A percentile compares a stretch with the other conserved stretches of the same genome.
These are phyloP conservation scores for Dascyllus trimaculatus DNA, from an alignment of 2,113 vertebrate genomes.

Conservation along the genomic window DNA sequence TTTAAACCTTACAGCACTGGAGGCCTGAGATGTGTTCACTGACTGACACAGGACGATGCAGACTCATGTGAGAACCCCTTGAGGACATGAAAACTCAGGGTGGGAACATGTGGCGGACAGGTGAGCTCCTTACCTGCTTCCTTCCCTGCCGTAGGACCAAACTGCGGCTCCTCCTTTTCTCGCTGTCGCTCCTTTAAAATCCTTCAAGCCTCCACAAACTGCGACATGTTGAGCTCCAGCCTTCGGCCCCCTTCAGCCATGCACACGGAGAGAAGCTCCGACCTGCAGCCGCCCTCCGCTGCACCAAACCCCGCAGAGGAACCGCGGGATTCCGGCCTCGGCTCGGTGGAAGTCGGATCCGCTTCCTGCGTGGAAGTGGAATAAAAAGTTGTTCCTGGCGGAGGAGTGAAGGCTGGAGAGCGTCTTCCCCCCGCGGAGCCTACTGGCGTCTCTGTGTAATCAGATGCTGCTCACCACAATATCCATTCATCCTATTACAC, in stretches of 20 bases:
- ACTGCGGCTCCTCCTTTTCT: too few species aligned
- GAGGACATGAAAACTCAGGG: too few species aligned
- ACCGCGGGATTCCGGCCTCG: too few species aligned
- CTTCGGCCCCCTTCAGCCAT: constrained; percentile 43
- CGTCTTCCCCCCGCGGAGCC: constrained; percentile 22
- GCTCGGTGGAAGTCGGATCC: neutral
- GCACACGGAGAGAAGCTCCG: constrained; percentile 5
- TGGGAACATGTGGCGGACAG: too few species aligned
- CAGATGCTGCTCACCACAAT: constrained; percentile 79
- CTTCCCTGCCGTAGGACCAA: too few species aligned
- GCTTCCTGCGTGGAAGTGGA: neutral
- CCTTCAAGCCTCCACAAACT: neutral
- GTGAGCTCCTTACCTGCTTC: too few species aligned
- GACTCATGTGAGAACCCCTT: too few species aligned
- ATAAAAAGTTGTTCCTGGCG: neutral
- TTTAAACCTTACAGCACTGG: too few species aligned
- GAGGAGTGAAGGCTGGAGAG: neutral
- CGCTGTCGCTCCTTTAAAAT: too few species aligned
- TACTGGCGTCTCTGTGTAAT: constrained; percentile 69
- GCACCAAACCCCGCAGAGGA: neutral
- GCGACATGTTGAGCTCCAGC: constrained; percentile 31
- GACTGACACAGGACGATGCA: too few species aligned
- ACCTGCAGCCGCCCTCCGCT: neutral
- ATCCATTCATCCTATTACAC: constrained; percentile 86
- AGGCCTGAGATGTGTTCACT: too few species aligned